phyloP scores from a whole-genome alignment of 2,888 invertebrate species.

The Troides aeacus region DNA sequence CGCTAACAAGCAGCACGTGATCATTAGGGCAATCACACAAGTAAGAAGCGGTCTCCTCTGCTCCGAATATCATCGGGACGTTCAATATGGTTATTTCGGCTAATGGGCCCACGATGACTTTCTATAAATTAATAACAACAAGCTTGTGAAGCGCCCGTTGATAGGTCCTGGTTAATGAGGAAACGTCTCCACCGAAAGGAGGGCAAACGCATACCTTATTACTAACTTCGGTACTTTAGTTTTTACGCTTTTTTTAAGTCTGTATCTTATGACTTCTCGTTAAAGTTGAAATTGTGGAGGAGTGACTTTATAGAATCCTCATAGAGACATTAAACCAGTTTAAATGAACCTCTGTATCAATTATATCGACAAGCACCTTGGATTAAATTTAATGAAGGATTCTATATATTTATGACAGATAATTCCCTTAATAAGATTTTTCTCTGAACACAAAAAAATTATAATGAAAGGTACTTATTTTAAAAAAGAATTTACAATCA shows the following conservation, averaged over 20 bases:
- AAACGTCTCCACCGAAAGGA: constrained; percentile 66
- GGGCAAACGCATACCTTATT: constrained; percentile 54
- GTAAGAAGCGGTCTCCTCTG: constrained; percentile 50
- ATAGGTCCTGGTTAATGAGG: constrained; percentile 72
- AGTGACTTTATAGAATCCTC: constrained; percentile 19
- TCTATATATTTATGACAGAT: constrained; percentile 25
- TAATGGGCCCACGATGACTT: constrained; percentile 77
- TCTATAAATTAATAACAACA: constrained; percentile 79
- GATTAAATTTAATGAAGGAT: constrained; percentile 29
- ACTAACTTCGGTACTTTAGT: constrained; percentile 49
- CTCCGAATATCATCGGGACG: constrained; percentile 57
- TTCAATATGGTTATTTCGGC: constrained; percentile 73
- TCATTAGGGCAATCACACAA: constrained; percentile 72
- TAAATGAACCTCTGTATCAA: constrained; percentile 25
- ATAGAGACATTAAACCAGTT: constrained; percentile 26
- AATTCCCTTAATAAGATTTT: constrained; percentile 13
- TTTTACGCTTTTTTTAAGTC: constrained; percentile 43
- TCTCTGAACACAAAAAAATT: constrained; percentile 15
- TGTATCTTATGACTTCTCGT: constrained; percentile 47
- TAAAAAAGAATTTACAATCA: constrained; percentile 19
- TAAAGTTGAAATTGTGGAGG: constrained; percentile 28
- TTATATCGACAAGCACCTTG: constrained; percentile 25
- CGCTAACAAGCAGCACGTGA: constrained; percentile 75
- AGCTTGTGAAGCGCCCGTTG: constrained; percentile 56
- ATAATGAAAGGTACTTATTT: constrained; percentile 19